Percentiles rank a stretch among this genome's conserved stretches.
Conservation (phyloP, 1,140 invertebrate genomes). For the Bilobella aurantiaca region DNA sequence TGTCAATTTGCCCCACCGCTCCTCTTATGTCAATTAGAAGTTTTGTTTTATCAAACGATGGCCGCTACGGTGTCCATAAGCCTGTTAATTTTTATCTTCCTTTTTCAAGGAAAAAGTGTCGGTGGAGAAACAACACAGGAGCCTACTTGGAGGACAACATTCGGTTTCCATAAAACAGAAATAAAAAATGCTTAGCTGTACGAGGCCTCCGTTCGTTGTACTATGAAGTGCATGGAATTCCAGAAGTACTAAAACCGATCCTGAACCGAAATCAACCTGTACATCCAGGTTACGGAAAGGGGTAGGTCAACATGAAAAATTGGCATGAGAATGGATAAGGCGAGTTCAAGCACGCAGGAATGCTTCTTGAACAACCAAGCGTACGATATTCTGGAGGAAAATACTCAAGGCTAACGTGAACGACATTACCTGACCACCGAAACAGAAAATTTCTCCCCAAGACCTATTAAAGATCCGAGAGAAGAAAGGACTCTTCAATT, state of each 20-base stretch:
- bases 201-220: background rate
- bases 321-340: background rate
- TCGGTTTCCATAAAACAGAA: background rate
- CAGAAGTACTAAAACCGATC: background rate
- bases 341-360: background rate
- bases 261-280: background rate
- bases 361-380: background rate
- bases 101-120: background rate
- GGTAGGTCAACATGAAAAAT: background rate
- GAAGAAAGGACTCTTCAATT: no score
- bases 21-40: no score
- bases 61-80: background rate
- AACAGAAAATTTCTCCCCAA: no score
- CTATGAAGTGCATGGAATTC: background rate
- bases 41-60: no score
- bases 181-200: background rate
- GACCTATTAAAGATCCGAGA: no score
- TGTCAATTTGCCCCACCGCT: no score
- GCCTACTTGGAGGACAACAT: background rate
- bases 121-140: no score
- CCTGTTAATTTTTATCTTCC: background rate
- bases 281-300: background rate
- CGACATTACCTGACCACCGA: no score
- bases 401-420: background rate
- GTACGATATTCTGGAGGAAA: background rate